Percentiles rank a stretch among this genome's conserved stretches.
Conservation (phyloP, 53 echinoderm and acorn worm species). For the Actinopyga echinites region DNA sequence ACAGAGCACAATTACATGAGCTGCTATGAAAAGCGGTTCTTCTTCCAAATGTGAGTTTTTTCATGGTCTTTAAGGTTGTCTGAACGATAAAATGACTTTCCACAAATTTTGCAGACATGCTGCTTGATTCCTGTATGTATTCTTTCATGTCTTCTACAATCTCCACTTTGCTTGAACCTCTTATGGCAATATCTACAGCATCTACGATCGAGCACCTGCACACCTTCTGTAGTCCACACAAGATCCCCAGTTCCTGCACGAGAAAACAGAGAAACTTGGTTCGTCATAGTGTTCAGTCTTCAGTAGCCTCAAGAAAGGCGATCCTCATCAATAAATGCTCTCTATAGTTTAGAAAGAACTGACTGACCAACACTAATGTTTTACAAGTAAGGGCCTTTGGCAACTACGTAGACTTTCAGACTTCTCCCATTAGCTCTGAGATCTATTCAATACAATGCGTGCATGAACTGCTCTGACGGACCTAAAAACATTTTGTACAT, state of each 20-base stretch:
- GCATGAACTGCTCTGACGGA: no score
- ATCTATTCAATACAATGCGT: no score
- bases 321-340: no score
- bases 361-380: no score
- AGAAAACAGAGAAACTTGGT: slow-evolving; percentile 8
- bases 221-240: not conserved
- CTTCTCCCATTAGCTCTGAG: no score
- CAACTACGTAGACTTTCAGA: no score
- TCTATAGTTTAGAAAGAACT: no score
- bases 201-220: slow-evolving; percentile 4
- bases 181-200: slow-evolving; percentile 12
- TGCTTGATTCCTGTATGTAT: slow-evolving; percentile 8
- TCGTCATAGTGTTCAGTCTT: no score
- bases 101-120: not conserved
- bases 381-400: no score
- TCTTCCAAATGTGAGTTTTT: slow-evolving; percentile 12
- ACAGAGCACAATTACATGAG: no score
- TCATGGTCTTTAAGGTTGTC: slow-evolving; percentile 19
- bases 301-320: no score
- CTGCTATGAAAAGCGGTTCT: not conserved
- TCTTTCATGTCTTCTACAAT: slow-evolving; percentile 6
- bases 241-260: not conserved
- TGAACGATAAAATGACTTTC: slow-evolving; percentile 13
- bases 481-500: no score
- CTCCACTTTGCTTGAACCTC: slow-evolving; percentile 5